Conservation (phyloP, 2,888 invertebrate species). For the Dendrolimus pini region DNA sequence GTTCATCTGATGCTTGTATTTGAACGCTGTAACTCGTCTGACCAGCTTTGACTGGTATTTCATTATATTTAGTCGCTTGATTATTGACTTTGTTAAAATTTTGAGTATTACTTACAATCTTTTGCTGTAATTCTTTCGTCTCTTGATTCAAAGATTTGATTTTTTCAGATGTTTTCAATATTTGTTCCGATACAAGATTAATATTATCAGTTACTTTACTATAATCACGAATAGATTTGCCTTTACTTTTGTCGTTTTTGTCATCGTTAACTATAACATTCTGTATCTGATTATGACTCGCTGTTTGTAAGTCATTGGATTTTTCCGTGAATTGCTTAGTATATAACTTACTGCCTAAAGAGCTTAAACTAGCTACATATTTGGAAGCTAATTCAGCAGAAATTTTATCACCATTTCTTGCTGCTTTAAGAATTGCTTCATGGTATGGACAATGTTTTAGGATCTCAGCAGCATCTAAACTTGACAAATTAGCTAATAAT, state of each 20-base stretch:
- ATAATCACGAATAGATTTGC: constrained; percentile 41
- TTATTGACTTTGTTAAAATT: constrained; percentile 31
- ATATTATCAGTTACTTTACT: constrained; percentile 40
- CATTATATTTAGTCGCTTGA: constrained; percentile 17
- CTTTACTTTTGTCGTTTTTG: constrained; percentile 34
- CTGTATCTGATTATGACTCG: constrained; percentile 52
- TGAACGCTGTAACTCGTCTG: constrained; percentile 84
- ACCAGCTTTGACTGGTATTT: constrained; percentile 74
- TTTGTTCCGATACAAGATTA: constrained; percentile 53
- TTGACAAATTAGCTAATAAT: constrained; percentile 51
- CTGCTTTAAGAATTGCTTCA: constrained; percentile 67
- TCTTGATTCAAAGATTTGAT: constrained; percentile 57
- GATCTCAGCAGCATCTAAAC: constrained; percentile 62
- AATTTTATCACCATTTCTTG: constrained; percentile 52
- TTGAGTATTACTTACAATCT: constrained; percentile 45
- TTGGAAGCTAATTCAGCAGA: constrained; percentile 68
- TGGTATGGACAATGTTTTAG: constrained; percentile 71
- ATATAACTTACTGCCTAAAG: constrained; percentile 67
- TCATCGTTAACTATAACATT: constrained; percentile 39
- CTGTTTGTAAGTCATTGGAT: constrained; percentile 44
- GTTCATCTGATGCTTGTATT: constrained; percentile 81
- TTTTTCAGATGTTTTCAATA: constrained; percentile 56
- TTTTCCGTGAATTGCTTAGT: constrained; percentile 20
- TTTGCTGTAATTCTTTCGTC: constrained; percentile 56
- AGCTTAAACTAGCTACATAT: constrained; percentile 71